These are phyloP conservation scores for Trachelus tabidus DNA, from an alignment of 2,888 invertebrate genomes.

Conservation along the genomic window DNA sequence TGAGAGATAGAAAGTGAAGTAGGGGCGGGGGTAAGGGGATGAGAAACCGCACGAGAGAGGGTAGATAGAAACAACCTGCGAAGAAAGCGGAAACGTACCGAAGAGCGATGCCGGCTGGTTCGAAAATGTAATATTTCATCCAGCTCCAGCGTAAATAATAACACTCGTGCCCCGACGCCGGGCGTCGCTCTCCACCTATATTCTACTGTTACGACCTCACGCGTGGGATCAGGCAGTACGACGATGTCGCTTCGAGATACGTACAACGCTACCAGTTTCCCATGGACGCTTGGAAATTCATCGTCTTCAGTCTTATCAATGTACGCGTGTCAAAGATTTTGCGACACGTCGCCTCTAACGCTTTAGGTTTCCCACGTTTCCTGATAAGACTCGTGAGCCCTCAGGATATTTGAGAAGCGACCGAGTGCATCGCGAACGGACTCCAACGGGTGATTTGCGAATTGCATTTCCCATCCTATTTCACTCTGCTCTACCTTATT, in stretches of 20 bases:
- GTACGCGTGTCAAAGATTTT: not conserved
- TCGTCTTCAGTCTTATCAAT: not conserved
- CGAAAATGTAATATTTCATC: slow-evolving; percentile 61
- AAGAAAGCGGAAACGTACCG: slow-evolving; percentile 27
- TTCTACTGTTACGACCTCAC: not conserved
- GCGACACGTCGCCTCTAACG: not conserved
- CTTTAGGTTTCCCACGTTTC: not conserved
- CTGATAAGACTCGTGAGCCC: not conserved
- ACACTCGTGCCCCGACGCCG: slow-evolving; percentile 23
- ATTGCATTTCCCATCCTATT: not conserved
- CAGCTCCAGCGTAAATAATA: slow-evolving; percentile 53
- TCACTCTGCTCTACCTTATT: too few species aligned
- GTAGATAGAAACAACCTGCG: slow-evolving; percentile 14
- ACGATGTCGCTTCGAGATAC: not conserved
- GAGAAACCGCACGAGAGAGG: slow-evolving; percentile 13
- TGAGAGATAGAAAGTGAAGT: slow-evolving; percentile 20
- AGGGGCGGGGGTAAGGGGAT: slow-evolving; percentile 17
- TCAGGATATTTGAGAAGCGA: not conserved
- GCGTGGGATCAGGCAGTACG: not conserved
- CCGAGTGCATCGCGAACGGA: not conserved
- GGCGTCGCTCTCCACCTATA: not conserved
- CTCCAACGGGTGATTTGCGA: not conserved
- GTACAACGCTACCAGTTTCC: not conserved
- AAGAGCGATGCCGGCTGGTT: slow-evolving; percentile 36
- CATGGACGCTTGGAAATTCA: not conserved